A percentile compares a stretch with the other conserved stretches of the same genome.
These are phyloP conservation scores for Chaetura pelagica DNA, from an alignment of 2,113 vertebrate species.

Conservation along the genomic window DNA sequence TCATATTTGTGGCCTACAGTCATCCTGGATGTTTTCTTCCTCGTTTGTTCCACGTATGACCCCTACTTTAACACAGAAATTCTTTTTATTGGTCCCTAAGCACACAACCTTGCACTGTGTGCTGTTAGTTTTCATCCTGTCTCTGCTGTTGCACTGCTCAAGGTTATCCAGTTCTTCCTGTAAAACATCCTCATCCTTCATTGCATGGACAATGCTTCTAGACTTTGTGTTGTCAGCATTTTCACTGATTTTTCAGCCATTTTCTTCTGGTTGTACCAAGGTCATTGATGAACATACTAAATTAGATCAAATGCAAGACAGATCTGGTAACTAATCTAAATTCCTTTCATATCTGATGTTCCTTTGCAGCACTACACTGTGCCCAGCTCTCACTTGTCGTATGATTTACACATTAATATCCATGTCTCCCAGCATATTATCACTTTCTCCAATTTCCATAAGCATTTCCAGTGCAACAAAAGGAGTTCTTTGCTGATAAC, in stretches of 20 bases:
- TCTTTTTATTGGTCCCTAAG: background rate
- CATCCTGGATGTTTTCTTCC: background rate
- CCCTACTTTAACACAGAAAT: background rate
- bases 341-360: background rate
- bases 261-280: background rate
- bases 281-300: background rate
- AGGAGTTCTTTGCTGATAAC: background rate
- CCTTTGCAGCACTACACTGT: background rate
- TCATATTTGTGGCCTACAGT: background rate
- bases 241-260: background rate
- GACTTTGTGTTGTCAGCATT: slow-evolving; percentile 3
- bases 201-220: background rate
- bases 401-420: background rate
- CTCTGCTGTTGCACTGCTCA: background rate
- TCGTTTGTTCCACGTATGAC: background rate
- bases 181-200: background rate
- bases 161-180: slow-evolving; percentile 5
- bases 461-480: background rate
- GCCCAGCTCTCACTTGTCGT: background rate
- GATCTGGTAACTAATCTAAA: background rate
- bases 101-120: background rate
- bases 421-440: background rate
- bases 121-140: background rate
- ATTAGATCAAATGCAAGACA: slow-evolving; percentile 1
- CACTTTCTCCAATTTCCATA: background rate